Percentiles rank a stretch among this genome's conserved stretches.
Conservation (phyloP, 2,888 invertebrate species). For the Sylvicola cinctus region DNA sequence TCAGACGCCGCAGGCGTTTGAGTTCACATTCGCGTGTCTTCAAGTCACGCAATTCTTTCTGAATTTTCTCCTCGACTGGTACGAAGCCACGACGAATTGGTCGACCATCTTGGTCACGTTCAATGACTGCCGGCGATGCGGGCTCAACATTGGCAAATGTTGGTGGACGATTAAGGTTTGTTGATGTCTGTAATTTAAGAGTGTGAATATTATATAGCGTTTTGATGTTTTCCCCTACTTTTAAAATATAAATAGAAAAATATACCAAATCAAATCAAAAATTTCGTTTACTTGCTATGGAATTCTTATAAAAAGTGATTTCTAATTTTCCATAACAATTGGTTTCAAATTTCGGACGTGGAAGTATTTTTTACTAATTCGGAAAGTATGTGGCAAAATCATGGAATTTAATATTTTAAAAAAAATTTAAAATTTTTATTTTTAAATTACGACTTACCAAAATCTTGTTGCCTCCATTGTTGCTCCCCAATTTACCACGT, state of each 20-base stretch:
- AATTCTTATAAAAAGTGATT: no score
- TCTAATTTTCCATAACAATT: no score
- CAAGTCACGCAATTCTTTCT: slow-evolving; percentile 68
- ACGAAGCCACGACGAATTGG: slow-evolving; percentile 55
- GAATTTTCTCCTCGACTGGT: slow-evolving; percentile 75
- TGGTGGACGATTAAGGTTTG: slow-evolving; percentile 15
- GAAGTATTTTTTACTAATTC: no score
- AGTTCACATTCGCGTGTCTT: slow-evolving; percentile 62
- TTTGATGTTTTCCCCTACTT: slow-evolving; percentile 13
- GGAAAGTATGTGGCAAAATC: no score
- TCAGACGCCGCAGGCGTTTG: slow-evolving; percentile 41
- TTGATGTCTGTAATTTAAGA: slow-evolving; percentile 1
- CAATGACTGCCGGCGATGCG: slow-evolving; percentile 26
- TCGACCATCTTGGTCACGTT: slow-evolving; percentile 37
- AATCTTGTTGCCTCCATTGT: slow-evolving; percentile 7
- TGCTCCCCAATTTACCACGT: slow-evolving; percentile 35
- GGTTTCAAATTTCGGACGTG: no score
- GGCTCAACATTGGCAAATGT: slow-evolving; percentile 16
- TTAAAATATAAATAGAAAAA: neutral
- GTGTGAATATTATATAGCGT: slow-evolving; percentile 14
- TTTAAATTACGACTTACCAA: no score
- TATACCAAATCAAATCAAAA: no score
- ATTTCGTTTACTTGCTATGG: no score
- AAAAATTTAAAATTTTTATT: no score
- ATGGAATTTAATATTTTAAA: no score